These are phyloP conservation scores for Capitulum mitella DNA, from an alignment of 2,888 invertebrate species.

Conservation along the genomic window DNA sequence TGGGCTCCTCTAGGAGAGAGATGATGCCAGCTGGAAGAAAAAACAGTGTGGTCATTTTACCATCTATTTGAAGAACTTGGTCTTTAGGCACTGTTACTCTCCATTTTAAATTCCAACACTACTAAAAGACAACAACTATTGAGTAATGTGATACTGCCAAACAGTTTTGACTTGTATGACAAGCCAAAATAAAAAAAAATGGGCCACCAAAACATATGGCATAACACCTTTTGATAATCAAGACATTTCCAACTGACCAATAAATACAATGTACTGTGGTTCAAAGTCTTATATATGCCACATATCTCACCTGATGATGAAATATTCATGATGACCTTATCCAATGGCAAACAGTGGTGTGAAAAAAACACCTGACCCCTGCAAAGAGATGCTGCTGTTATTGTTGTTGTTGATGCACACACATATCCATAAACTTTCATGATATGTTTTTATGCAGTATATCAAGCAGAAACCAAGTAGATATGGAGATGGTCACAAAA, in stretches of 20 bases:
- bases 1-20: conserved; percentile 88
- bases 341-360: too few relatives aligned
- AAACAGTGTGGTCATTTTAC: neutral
- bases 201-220: neutral
- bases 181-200: neutral
- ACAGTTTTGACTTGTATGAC: neutral
- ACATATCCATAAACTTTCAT: too few relatives aligned
- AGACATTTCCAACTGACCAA: neutral
- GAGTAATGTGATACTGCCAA: neutral
- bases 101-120: neutral
- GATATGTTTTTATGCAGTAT: too few relatives aligned
- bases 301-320: neutral
- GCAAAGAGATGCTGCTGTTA: too few relatives aligned
- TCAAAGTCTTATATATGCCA: neutral
- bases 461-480: too few relatives aligned
- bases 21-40: conserved; percentile 71
- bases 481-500: too few relatives aligned
- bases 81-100: neutral
- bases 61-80: neutral
- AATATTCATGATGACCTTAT: conserved; percentile 2
- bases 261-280: neutral
- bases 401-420: too few relatives aligned
- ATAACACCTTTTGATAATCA: neutral
- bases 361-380: too few relatives aligned
- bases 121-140: neutral